These are phyloP conservation scores for Nemoura dubitans DNA, from an alignment of 2,888 invertebrate species.

Conservation along the genomic window DNA sequence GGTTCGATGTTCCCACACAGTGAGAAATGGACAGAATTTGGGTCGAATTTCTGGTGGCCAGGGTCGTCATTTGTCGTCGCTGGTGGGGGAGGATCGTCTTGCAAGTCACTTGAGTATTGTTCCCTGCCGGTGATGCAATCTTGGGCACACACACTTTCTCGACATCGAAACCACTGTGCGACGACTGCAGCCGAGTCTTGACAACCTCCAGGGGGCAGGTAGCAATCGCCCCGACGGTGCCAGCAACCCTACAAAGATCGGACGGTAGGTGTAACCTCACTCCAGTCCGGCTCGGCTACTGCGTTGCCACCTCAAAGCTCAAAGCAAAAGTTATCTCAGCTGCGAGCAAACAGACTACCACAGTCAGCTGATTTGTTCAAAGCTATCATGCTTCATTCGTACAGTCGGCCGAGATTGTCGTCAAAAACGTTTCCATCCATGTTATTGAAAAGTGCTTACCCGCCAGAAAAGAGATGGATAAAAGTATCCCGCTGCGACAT, in stretches of 20 bases:
- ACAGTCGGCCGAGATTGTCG: not conserved
- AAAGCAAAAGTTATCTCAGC: not conserved
- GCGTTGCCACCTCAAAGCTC: not conserved
- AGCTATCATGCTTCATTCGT: conserved; percentile 39
- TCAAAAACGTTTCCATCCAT: not conserved
- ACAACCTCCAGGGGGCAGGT: conserved; percentile 98
- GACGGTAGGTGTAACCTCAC: not conserved
- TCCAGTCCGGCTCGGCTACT: not conserved
- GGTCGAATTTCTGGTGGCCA: conserved; percentile 72
- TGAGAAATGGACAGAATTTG: conserved; percentile 78
- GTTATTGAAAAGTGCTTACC: conserved; percentile 70
- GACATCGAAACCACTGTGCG: conserved; percentile 70
- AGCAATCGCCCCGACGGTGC: conserved; percentile 95
- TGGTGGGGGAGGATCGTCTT: conserved; percentile 68
- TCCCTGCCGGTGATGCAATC: conserved; percentile 59
- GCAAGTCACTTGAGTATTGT: conserved; percentile 63
- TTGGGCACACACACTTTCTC: conserved; percentile 59
- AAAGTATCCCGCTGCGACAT: conserved; percentile 74
- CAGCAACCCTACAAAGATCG: conserved; percentile 83
- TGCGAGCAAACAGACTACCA: too few species aligned
- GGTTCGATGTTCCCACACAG: conserved; percentile 65
- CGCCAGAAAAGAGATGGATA: conserved; percentile 94
- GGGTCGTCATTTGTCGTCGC: conserved; percentile 79
- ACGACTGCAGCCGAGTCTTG: conserved; percentile 96
- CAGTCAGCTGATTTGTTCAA: conserved; percentile 44